Percentiles rank a stretch among this genome's conserved stretches.
phyloP scores from a whole-genome alignment of 2,797 vertebrate species.

The Dipus sagitta region DNA sequence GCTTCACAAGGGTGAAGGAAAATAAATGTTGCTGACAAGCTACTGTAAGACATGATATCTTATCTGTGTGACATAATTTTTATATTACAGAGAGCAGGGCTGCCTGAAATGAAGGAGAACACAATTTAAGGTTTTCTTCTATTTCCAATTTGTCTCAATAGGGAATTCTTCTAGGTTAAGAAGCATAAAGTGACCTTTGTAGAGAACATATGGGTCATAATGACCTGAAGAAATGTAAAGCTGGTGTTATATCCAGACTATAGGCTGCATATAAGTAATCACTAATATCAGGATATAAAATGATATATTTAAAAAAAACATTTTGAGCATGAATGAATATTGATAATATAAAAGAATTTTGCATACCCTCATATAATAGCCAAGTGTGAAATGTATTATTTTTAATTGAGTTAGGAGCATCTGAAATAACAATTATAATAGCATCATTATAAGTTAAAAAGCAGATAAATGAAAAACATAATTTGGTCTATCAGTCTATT shows the following conservation, averaged over 20 bases:
- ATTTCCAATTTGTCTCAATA: neutral
- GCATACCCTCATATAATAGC: neutral
- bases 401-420: neutral
- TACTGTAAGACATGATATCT: neutral
- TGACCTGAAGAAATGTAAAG: neutral
- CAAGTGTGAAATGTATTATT: neutral
- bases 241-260: neutral
- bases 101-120: neutral
- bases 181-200: neutral
- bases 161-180: conserved; percentile 5
- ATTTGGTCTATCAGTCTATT: neutral
- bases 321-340: neutral
- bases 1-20: conserved; percentile 7
- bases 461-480: neutral
- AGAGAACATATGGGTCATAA: neutral
- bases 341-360: neutral
- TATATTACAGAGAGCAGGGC: neutral
- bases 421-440: neutral
- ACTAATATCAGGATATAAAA: neutral
- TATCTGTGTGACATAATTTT: neutral
- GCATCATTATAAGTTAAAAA: neutral
- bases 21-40: conserved; percentile 10
- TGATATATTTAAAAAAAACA: neutral
- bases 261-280: neutral
- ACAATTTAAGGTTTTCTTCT: neutral